These are phyloP conservation scores for Acromyrmex heyeri DNA, from an alignment of 1,140 invertebrate genomes.

Conservation along the genomic window DNA sequence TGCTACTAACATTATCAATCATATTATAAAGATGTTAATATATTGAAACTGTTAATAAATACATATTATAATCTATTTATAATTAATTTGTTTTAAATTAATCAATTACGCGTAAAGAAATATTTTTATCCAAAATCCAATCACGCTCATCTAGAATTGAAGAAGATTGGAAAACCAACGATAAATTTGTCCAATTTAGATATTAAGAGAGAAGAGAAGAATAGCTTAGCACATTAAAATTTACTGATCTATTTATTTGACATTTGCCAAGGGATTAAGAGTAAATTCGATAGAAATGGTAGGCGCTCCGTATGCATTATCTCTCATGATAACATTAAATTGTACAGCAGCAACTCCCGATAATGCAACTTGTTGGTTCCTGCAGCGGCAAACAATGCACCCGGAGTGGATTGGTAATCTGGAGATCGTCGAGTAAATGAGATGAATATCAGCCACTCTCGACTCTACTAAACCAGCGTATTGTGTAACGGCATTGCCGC, in stretches of 20 bases:
- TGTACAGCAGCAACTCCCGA: slow-evolving; percentile 38
- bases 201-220: background rate
- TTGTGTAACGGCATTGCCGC: slow-evolving; percentile 45
- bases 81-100: background rate
- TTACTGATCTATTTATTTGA: background rate
- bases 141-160: background rate
- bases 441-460: slow-evolving; percentile 51
- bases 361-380: slow-evolving; percentile 55
- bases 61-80: background rate
- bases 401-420: slow-evolving; percentile 58
- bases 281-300: slow-evolving; percentile 1
- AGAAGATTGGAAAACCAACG: background rate
- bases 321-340: slow-evolving; percentile 35
- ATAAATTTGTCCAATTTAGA: background rate
- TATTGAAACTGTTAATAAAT: no score
- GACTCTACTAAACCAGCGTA: slow-evolving; percentile 27
- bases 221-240: background rate
- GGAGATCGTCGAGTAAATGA: slow-evolving; percentile 61
- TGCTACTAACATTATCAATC: no score
- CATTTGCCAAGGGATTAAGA: slow-evolving; percentile 31
- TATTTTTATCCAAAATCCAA: background rate
- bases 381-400: slow-evolving; percentile 45
- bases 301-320: background rate
- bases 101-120: background rate
- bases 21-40: no score